Evolutionary conservation across 2,113 vertebrate genomes (phyloP), one percentile per base, ranked within the genome.

Genomic region (Brachionichthys hirsutus): DNA sequence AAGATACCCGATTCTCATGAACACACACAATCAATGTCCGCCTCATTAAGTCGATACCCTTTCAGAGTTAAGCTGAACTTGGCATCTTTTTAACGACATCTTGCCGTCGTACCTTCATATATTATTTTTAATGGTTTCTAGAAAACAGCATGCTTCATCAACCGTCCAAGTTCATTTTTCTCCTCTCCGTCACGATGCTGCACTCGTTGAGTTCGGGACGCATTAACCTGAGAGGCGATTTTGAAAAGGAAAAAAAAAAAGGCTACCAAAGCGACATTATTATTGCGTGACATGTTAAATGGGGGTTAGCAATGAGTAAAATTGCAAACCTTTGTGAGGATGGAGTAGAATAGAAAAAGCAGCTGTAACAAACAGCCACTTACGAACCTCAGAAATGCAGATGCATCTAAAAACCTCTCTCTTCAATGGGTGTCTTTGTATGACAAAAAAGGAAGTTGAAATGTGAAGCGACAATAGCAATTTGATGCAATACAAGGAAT

Each of bases 21-120:
- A 86, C 75, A 70, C 82, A 83, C 80, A 89, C 85, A 90, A 92
- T 90, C 90, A 92, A 90, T 89, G 77, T 56, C 63, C 13, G 74
- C 63, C 84, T 89, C 87, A 82, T 89, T 89, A 88, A 77, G 87
- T 84, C 81, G 59, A 35, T 43, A 84, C 82, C 87, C 85, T 87
- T 78, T 68, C 56, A 84, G 80, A 55, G 87, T 86, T 81, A 76
- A 62, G 62, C 65, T 80, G 85, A 83, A 85, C 82, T 77, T 86
- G 81, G 74, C 62, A 86, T 83, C 70, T 82, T 78, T 88, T 76
- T 83, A 89, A 87, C 73, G 14, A 84, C 82, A 80, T 78, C 65
- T 67, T 56, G 65, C 71, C 54, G 50, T 47, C 73, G 75, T 75
- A 44, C 69, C 52, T 24, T 10, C 24, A 30, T 42, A 48, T 17